phyloP scores from a whole-genome alignment of 2,797 vertebrate species.

The Poecile montanus region DNA sequence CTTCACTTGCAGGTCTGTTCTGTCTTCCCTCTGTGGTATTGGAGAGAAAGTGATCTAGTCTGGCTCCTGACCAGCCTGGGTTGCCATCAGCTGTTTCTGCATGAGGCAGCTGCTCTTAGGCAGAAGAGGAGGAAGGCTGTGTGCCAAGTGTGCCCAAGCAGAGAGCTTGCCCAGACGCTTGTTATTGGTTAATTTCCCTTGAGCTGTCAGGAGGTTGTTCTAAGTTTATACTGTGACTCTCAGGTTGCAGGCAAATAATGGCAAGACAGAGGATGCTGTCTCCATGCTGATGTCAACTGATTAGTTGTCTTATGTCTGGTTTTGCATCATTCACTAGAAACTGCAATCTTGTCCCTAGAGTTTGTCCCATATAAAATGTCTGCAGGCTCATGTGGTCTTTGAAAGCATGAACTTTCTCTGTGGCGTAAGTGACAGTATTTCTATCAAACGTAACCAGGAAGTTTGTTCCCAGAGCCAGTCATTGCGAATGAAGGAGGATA shows the following conservation, averaged over 20 bases:
- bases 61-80: constrained; percentile 42
- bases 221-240: constrained; percentile 14
- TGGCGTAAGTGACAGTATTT: neutral
- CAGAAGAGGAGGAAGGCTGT: neutral
- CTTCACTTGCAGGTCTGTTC: neutral
- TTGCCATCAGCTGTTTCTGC: constrained; percentile 55
- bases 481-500: accelerated
- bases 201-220: constrained; percentile 7
- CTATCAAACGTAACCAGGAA: neutral
- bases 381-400: neutral
- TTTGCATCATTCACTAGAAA: neutral
- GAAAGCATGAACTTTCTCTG: neutral
- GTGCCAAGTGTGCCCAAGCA: neutral
- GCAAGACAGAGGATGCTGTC: neutral
- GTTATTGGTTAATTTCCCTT: neutral
- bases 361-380: neutral
- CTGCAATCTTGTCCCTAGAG: neutral
- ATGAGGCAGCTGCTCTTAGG: constrained; percentile 40
- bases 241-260: neutral
- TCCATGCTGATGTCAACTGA: neutral
- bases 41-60: constrained; percentile 42
- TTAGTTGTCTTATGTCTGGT: neutral
- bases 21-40: constrained; percentile 45
- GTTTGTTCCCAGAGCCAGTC: neutral
- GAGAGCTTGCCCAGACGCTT: neutral